Conservation (phyloP, 2,888 invertebrate species). For the Chymomyza fuscimana region DNA sequence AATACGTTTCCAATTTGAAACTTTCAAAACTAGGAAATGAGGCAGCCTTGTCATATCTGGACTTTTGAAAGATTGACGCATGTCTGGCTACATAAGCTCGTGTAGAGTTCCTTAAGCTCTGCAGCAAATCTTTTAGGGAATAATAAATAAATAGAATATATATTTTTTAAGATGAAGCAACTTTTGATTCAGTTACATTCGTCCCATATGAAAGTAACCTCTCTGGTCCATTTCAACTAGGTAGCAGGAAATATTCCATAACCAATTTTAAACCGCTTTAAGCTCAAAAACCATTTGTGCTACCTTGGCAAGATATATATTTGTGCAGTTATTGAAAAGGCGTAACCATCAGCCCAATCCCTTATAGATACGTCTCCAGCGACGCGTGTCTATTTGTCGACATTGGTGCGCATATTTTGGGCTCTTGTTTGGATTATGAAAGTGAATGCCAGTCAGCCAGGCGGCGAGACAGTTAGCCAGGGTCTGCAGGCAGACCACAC, state of each 20-base stretch:
- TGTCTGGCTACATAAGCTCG: too few relatives aligned
- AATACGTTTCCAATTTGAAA: too few relatives aligned
- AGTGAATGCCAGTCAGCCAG: conserved; percentile 23
- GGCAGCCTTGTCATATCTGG: too few relatives aligned
- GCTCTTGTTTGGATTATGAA: conserved; percentile 20
- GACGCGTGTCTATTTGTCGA: conserved; percentile 29
- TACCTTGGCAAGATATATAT: conserved; percentile 8
- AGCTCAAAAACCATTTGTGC: neutral
- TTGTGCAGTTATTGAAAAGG: conserved; percentile 49
- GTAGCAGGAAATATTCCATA: too few relatives aligned
- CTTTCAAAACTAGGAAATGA: too few relatives aligned
- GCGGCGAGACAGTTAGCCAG: conserved; percentile 7
- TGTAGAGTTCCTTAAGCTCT: too few relatives aligned
- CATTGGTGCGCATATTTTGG: conserved; percentile 23
- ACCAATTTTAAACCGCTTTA: neutral
- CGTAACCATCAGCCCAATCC: conserved; percentile 15
- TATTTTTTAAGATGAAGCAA: too few relatives aligned
- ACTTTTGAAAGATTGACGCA: too few relatives aligned
- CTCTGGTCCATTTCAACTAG: neutral
- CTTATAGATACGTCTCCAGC: conserved; percentile 3
- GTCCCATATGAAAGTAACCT: too few relatives aligned
- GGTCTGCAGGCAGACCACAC: neutral
- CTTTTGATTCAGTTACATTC: too few relatives aligned
- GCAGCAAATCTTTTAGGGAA: too few relatives aligned
- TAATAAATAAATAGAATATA: too few relatives aligned